Base-by-base conservation (phyloP, 2,888 invertebrate genomes). In the Aphodius granarius region DNA sequence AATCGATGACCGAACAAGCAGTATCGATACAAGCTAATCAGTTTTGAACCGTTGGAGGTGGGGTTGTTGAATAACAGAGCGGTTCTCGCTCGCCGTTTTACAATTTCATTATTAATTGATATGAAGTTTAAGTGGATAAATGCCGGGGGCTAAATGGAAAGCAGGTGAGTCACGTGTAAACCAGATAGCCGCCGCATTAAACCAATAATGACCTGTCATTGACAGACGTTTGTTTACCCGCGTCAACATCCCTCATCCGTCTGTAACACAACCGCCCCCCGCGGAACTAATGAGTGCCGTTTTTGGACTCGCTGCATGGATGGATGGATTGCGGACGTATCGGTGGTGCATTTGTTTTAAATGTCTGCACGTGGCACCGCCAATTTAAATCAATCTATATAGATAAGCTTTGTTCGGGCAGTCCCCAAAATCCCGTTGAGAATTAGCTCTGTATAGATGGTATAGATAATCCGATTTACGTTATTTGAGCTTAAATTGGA, bases 121-220 rank as follows among this genome's bases (percentile, higher is more conserved):
- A 43, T 43, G 43, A 43, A 3, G 43, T 43, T 43, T 13, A 43
- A 43, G 43, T 43, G 43, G 43, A 43, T 43, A 3, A 43, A 3
- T 43, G 43, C 43, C 43, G 1, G 9, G 2, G 43, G 43, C 13
- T 43, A 43, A 43, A 43, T 43, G 43, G 43, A 43, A 43, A 66
- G 43, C 78, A 78, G 78, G 78, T 76, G 75, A 76, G 73, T 78
- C 79, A 78, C 79, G 78, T 79, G 80, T 79, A 80, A 79, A 75
- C 76, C 73, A 79, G 77, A 79, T 77, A 77, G 77, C 76, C 78
- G 75, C 72, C 77, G 74, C 78, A 79, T 78, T 76, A 75, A 73
- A 76, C 76, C 79, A 78, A 79, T 80, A 80, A 80, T 80, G 79
- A 80, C 75, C 80, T 80, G 80, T 80, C 80, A 80, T 75, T 78